Conservation (phyloP, 2,113 vertebrate genomes). For the Megaleporinus macrocephalus region DNA sequence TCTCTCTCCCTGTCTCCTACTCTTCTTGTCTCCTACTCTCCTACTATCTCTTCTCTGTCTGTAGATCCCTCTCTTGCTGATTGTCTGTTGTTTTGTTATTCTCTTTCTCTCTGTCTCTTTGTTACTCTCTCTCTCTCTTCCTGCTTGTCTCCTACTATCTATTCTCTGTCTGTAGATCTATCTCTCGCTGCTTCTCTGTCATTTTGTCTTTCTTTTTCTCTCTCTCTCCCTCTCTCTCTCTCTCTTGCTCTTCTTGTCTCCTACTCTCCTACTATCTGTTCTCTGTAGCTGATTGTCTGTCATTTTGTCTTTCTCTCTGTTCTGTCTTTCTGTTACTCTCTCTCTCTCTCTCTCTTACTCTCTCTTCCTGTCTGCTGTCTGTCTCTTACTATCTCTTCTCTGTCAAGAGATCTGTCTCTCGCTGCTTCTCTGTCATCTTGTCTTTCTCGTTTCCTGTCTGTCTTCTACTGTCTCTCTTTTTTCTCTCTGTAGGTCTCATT, state of each 20-base stretch:
- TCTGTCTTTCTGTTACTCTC: not conserved
- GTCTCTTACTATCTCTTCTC: too few species aligned
- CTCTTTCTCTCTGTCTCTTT: not conserved
- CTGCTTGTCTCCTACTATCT: too few species aligned
- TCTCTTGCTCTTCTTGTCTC: conserved; percentile 20
- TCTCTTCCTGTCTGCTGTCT: too few species aligned
- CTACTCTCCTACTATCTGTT: not conserved
- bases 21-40: conserved; percentile 12
- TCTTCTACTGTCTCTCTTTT: too few species aligned
- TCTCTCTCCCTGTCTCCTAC: not conserved
- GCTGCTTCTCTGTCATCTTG: too few species aligned
- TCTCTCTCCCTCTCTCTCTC: not conserved
- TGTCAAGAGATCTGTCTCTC: too few species aligned
- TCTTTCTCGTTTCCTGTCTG: too few species aligned
- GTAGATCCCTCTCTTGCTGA: too few species aligned
- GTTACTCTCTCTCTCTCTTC: not conserved
- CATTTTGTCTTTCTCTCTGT: not conserved
- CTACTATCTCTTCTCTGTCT: not conserved
- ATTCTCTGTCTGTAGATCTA: too few species aligned
- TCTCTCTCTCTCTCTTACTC: not conserved
- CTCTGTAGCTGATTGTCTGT: not conserved
- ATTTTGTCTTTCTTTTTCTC: too few species aligned
- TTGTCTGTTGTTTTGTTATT: not conserved
- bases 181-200: too few species aligned
- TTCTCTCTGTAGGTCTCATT: too few species aligned